A percentile compares a stretch with the other conserved stretches of the same genome.
These are phyloP conservation scores for Benthosema pterotum DNA, from an alignment of 2,797 vertebrate genomes.

Conservation along the genomic window DNA sequence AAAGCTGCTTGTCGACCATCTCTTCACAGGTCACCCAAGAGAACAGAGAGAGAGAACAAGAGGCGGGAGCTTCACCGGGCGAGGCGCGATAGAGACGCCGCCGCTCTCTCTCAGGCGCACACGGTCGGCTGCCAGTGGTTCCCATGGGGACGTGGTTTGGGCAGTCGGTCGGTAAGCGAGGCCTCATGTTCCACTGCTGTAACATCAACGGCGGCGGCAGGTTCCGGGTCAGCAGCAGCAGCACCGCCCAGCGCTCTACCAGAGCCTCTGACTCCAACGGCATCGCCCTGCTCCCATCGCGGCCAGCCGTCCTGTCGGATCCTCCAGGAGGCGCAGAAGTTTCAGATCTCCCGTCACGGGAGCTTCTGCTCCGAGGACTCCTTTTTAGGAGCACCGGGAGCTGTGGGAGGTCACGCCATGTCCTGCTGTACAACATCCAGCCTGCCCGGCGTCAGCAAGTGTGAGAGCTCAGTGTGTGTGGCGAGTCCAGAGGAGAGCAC, in stretches of 20 bases:
- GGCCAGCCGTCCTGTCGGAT: conserved; percentile 58
- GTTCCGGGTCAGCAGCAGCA: neutral
- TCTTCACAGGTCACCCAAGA: conserved; percentile 45
- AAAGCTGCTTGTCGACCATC: conserved; percentile 10
- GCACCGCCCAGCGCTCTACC: conserved; percentile 36
- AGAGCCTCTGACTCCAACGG: conserved; percentile 44
- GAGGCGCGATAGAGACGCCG: conserved; percentile 64
- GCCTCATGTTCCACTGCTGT: conserved; percentile 49
- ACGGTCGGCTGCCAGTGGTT: conserved; percentile 75
- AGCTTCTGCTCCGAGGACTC: conserved; percentile 88
- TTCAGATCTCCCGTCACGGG: conserved; percentile 79
- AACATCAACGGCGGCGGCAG: neutral
- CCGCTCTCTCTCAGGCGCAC: conserved; percentile 71
- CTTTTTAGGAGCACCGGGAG: conserved; percentile 61
- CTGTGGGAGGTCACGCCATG: conserved; percentile 38
- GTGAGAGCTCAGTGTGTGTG: conserved; percentile 39
- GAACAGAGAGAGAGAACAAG: conserved; percentile 46
- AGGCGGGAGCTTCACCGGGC: conserved; percentile 50
- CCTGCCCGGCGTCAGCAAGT: conserved; percentile 43
- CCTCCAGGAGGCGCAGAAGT: conserved; percentile 80
- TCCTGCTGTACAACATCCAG: conserved; percentile 54
- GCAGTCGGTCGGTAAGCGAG: conserved; percentile 57
- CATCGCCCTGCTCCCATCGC: conserved; percentile 51
- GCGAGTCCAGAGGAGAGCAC: conserved; percentile 66
- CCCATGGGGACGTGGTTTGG: conserved; percentile 57